These are phyloP conservation scores for Papilio polyxenes DNA, from an alignment of 1,140 invertebrate genomes.

Conservation along the genomic window DNA sequence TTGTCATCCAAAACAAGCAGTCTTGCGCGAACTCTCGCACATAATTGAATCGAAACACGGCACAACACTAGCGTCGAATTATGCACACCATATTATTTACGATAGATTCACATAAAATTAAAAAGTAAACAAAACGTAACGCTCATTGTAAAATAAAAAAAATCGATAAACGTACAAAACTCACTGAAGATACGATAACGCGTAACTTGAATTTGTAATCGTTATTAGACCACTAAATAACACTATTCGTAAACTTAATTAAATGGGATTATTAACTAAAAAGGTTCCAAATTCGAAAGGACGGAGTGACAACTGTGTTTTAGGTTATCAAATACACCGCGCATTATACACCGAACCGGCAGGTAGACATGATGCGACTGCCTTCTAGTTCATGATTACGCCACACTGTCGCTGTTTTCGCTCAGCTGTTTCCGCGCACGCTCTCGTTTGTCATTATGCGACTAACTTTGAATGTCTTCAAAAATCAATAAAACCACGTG, in stretches of 20 bases:
- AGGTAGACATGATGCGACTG: conserved; percentile 79
- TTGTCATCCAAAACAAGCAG: conserved; percentile 78
- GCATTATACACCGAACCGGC: conserved; percentile 73
- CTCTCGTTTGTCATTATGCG: conserved; percentile 55
- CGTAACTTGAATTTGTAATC: conserved; percentile 63
- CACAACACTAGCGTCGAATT: conserved; percentile 70
- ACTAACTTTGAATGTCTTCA: conserved; percentile 51
- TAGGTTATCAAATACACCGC: conserved; percentile 69
- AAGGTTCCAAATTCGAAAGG: conserved; percentile 61
- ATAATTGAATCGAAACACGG: conserved; percentile 76
- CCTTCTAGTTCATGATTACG: conserved; percentile 65
- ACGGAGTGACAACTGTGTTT: conserved; percentile 70
- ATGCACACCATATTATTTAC: conserved; percentile 63
- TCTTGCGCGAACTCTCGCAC: conserved; percentile 75
- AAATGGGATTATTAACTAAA: conserved; percentile 56
- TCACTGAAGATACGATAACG: conserved; percentile 67
- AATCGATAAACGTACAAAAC: conserved; percentile 77
- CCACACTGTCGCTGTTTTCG: conserved; percentile 67
- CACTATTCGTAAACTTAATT: conserved; percentile 59
- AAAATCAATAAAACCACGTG: conserved; percentile 1
- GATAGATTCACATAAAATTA: conserved; percentile 65
- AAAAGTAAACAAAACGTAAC: conserved; percentile 78
- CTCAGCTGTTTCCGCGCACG: conserved; percentile 79
- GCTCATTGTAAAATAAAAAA: conserved; percentile 75
- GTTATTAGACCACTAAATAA: conserved; percentile 53